Evolutionary conservation across 2,888 invertebrate species (phyloP).

Genomic region (Sisyra terminalis): DNA sequence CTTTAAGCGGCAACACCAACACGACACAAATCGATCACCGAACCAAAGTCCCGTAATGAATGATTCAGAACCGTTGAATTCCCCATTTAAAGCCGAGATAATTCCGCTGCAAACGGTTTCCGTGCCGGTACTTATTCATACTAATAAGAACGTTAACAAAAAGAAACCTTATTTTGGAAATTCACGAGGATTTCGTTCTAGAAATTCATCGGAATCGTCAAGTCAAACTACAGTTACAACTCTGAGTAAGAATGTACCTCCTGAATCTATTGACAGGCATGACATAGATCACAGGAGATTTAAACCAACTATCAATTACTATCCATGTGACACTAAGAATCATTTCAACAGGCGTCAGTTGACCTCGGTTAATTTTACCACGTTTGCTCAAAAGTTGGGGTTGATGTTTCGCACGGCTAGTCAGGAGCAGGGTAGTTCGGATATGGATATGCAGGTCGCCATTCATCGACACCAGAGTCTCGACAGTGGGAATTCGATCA

Average conservation of each 20-base stretch:
- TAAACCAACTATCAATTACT: too few species aligned
- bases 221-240: conserved; percentile 2
- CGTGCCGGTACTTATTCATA: too few species aligned
- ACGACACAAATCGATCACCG: too few species aligned
- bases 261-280: not conserved
- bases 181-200: not conserved
- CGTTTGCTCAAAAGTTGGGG: conserved; percentile 3
- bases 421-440: not conserved
- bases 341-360: not conserved
- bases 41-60: too few species aligned
- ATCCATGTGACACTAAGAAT: too few species aligned
- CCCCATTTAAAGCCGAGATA: too few species aligned
- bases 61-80: too few species aligned
- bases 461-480: conserved; percentile 5
- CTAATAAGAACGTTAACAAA: too few species aligned
- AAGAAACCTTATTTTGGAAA: not conserved
- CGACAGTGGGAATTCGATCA: conserved; percentile 34
- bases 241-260: not conserved
- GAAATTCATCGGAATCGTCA: not conserved
- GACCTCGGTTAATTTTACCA: not conserved
- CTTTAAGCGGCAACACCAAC: too few species aligned
- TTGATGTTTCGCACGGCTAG: conserved; percentile 1
- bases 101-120: too few species aligned
- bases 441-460: conserved; percentile 2
- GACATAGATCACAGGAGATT: too few species aligned